A percentile compares a stretch with the other conserved stretches of the same genome.
These are phyloP conservation scores for Mizuhopecten yessoensis DNA, from an alignment of 1,140 invertebrate species.

Conservation along the genomic window DNA sequence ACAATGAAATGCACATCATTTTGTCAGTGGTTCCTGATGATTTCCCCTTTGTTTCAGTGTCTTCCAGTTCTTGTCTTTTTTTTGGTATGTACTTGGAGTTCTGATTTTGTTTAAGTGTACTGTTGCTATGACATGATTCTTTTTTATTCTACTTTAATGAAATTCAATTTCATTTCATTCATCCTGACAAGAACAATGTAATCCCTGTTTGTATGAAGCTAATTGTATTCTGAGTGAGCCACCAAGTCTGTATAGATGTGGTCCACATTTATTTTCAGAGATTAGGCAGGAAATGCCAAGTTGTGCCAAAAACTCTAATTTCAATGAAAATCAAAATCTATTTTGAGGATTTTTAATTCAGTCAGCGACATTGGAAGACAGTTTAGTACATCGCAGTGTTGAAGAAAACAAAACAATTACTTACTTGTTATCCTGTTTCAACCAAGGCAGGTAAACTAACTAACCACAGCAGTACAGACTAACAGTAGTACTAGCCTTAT, in stretches of 20 bases:
- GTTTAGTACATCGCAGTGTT: not conserved
- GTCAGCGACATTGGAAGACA: not conserved
- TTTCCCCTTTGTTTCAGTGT: no score
- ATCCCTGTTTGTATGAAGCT: conserved; percentile 30
- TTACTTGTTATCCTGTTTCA: not conserved
- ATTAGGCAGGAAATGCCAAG: conserved; percentile 19
- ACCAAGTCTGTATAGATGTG: not conserved
- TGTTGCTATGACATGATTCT: no score
- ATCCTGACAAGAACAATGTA: not conserved
- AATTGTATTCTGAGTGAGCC: not conserved
- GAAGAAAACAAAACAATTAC: not conserved
- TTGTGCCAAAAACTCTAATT: conserved; percentile 28
- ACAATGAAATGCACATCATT: no score
- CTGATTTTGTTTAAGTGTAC: no score
- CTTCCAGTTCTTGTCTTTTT: no score
- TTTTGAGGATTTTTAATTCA: not conserved
- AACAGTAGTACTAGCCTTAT: not conserved
- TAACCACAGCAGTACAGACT: not conserved
- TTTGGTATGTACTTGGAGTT: no score
- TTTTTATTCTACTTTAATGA: not conserved
- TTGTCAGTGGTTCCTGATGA: no score
- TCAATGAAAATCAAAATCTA: not conserved
- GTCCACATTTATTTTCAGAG: not conserved
- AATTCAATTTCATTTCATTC: not conserved
- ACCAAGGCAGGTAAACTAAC: no score